Percentiles rank a stretch among this genome's conserved stretches.
Evolutionary conservation across 1,140 invertebrate species (phyloP).

Genomic region (Drosophila pectinifera): DNA sequence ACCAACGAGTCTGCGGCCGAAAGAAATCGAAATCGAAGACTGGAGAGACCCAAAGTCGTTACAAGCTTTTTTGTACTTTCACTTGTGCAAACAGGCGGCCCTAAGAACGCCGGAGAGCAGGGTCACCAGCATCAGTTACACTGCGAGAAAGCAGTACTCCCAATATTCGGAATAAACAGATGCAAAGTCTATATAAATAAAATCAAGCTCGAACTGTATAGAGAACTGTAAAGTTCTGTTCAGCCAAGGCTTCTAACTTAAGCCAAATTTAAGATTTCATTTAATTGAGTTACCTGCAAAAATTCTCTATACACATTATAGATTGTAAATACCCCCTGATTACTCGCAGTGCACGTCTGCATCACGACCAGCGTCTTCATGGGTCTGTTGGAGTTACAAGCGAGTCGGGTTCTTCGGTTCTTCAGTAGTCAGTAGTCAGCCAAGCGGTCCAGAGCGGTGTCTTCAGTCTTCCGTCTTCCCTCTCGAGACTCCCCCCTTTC

Average conservation of each 20-base stretch:
- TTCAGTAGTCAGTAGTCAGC: conserved; percentile 81
- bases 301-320: no score
- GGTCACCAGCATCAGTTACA: conserved; percentile 30
- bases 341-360: conserved; percentile 14
- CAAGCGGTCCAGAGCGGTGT: conserved; percentile 57
- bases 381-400: conserved; percentile 47
- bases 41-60: conserved; percentile 47
- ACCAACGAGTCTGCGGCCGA: conserved; percentile 6
- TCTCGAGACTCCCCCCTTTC: conserved; percentile 5
- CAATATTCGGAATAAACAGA: no score
- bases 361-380: conserved; percentile 21
- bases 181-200: no score
- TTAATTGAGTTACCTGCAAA: no score
- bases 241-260: no score
- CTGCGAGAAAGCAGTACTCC: no score
- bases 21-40: conserved; percentile 40
- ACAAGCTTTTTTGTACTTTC: conserved; percentile 70
- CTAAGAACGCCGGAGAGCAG: conserved; percentile 58
- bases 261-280: no score
- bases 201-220: no score
- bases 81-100: conserved; percentile 73
- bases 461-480: conserved; percentile 17
- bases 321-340: background rate
- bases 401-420: conserved; percentile 37
- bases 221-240: no score